These are phyloP conservation scores for Picathartes gymnocephalus DNA, from an alignment of 2,113 vertebrate genomes.

Conservation along the genomic window DNA sequence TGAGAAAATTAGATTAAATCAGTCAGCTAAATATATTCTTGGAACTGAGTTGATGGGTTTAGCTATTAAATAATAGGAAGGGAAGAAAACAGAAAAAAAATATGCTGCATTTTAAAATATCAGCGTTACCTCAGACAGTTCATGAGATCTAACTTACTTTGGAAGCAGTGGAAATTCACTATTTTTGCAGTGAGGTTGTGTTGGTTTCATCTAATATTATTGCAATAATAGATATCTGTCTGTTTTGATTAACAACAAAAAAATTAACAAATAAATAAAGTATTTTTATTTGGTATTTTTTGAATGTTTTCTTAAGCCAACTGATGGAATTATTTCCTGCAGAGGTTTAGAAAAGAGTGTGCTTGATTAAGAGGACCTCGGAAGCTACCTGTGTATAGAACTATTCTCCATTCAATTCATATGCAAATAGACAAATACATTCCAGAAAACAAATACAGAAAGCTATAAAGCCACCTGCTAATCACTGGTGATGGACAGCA, in stretches of 20 bases:
- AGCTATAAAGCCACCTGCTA: neutral
- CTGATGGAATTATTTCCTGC: neutral
- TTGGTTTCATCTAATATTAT: neutral
- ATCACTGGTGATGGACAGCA: neutral
- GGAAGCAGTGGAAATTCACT: neutral
- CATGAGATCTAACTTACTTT: neutral
- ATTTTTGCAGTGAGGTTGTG: neutral
- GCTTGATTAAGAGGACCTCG: neutral
- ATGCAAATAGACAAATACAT: neutral
- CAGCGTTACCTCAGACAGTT: neutral
- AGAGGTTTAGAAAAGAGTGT: neutral
- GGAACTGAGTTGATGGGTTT: neutral
- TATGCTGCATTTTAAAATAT: neutral
- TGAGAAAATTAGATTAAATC: conserved; percentile 31
- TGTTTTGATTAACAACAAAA: neutral
- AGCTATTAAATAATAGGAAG: neutral
- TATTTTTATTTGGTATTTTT: neutral
- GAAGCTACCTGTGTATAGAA: neutral
- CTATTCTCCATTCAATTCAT: neutral
- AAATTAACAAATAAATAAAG: neutral
- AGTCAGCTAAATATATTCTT: conserved; percentile 18
- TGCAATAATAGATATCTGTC: neutral
- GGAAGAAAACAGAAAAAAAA: neutral
- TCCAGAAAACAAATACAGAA: neutral
- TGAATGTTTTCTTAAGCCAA: neutral